These are phyloP conservation scores for Pycnomerus fuliginosus DNA, from an alignment of 2,888 invertebrate species.

Conservation along the genomic window DNA sequence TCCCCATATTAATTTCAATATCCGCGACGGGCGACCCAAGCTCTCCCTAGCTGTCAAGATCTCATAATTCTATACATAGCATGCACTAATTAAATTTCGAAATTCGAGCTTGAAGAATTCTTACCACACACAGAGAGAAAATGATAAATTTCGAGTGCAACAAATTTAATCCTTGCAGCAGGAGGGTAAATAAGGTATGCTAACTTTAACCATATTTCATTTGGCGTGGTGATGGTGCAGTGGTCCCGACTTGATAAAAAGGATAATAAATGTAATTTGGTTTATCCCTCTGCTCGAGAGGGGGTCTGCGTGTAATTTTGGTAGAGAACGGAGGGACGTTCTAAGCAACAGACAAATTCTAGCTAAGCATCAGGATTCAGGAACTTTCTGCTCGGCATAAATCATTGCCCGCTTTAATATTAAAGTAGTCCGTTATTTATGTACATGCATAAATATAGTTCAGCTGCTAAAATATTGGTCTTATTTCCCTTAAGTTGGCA, in stretches of 20 bases:
- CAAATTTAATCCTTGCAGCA: not conserved
- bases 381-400: conserved; percentile 27
- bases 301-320: too few relatives aligned
- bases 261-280: conserved; percentile 19
- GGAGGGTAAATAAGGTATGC: not conserved
- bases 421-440: conserved; percentile 42
- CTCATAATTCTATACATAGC: too few relatives aligned
- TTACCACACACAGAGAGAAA: too few relatives aligned
- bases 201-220: conserved; percentile 16
- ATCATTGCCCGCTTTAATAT: conserved; percentile 39
- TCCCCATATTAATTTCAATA: too few relatives aligned
- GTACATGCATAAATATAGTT: conserved; percentile 38
- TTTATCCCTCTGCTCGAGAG: conserved; percentile 4
- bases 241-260: conserved; percentile 10
- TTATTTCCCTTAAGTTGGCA: conserved; percentile 23
- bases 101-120: too few relatives aligned
- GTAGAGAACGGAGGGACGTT: too few relatives aligned
- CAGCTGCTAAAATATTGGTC: conserved; percentile 37
- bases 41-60: too few relatives aligned
- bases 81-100: too few relatives aligned
- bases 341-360: too few relatives aligned
- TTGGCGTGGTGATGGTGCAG: conserved; percentile 4
- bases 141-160: not conserved
- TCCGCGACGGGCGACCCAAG: too few relatives aligned
- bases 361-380: conserved; percentile 2